A percentile compares a stretch with the other conserved stretches of the same genome.
phyloP scores from a whole-genome alignment of 53 echinoderm and acorn worm genomes.

The Echinarachnius parma region DNA sequence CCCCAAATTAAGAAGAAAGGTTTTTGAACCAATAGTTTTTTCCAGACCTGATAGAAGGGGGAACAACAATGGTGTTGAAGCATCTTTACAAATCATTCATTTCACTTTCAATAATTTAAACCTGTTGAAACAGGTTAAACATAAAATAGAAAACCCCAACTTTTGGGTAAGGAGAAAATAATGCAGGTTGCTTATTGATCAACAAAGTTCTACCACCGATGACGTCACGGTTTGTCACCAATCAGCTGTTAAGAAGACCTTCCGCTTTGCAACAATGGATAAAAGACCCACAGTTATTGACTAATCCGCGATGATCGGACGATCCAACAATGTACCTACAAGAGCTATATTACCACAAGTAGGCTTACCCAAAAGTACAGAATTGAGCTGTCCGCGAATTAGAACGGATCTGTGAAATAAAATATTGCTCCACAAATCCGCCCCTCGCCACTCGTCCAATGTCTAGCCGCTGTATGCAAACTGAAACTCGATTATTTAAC shows the following conservation, averaged over 20 bases:
- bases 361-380: neutral
- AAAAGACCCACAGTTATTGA: neutral
- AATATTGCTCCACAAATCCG: neutral
- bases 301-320: neutral
- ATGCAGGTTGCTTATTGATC: no score
- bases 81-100: no score
- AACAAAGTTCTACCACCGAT: no score
- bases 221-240: conserved; percentile 9
- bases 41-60: no score
- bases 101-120: no score
- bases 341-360: neutral
- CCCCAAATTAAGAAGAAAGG: no score
- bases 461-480: conserved; percentile 21
- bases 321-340: neutral
- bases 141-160: no score
- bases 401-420: neutral
- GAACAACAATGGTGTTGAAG: no score
- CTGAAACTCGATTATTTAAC: no score
- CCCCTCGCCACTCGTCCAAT: conserved; percentile 9
- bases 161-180: no score
- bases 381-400: conserved; percentile 6
- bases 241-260: neutral
- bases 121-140: no score
- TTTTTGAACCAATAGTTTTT: no score
- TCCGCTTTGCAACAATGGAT: neutral